These are phyloP conservation scores for Myotis myotis DNA, from an alignment of 2,797 vertebrate species.

Conservation along the genomic window DNA sequence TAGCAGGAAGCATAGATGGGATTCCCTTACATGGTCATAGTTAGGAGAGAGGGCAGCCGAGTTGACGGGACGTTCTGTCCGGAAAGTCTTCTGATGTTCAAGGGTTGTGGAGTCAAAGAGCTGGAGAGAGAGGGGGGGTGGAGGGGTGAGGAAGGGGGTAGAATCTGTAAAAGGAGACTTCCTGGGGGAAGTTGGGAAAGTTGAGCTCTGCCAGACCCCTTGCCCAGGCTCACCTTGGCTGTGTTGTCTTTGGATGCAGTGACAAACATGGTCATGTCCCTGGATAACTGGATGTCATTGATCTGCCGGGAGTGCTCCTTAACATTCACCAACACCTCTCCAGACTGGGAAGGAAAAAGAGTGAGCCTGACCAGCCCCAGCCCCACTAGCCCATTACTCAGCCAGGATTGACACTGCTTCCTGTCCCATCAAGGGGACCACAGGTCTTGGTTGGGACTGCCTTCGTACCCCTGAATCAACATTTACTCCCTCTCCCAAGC, in stretches of 20 bases:
- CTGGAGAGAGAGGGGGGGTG: slow-evolving; percentile 82
- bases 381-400: background rate
- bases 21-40: slow-evolving; percentile 93
- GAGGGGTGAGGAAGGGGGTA: too few species aligned
- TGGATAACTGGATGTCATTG: slow-evolving; percentile 96
- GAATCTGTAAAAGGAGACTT: background rate
- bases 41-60: slow-evolving; percentile 97
- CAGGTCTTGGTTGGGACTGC: background rate
- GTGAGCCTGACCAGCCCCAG: background rate
- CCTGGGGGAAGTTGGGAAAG: background rate
- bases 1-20: background rate
- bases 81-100: slow-evolving; percentile 95
- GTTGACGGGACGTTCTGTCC: slow-evolving; percentile 96
- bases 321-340: slow-evolving; percentile 91
- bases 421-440: background rate
- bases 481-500: background rate
- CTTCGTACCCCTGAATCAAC: background rate
- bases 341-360: slow-evolving; percentile 82
- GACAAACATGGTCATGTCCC: slow-evolving; percentile 97
- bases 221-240: slow-evolving; percentile 89
- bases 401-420: background rate
- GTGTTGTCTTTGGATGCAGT: slow-evolving; percentile 97
- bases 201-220: background rate
- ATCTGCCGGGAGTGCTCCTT: slow-evolving; percentile 98
- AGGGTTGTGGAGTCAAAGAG: slow-evolving; percentile 92